phyloP scores from a whole-genome alignment of 2,113 vertebrate genomes.

The Siniperca chuatsi region DNA sequence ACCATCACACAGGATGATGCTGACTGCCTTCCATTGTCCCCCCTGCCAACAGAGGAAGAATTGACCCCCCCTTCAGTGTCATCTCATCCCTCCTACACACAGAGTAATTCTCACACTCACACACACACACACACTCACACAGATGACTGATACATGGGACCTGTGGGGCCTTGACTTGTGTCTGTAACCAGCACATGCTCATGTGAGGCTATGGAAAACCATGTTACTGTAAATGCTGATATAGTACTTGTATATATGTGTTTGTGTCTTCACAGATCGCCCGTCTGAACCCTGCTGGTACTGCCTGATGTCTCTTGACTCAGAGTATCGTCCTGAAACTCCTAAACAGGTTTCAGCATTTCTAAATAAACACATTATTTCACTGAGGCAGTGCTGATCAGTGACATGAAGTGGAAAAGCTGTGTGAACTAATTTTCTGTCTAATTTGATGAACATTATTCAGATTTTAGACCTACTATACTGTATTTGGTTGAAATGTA shows the following conservation, averaged over 20 bases:
- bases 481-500: no score
- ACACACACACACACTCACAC: neutral
- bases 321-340: constrained; percentile 60
- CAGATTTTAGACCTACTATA: neutral
- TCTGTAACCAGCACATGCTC: neutral
- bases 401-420: neutral
- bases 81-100: constrained; percentile 45
- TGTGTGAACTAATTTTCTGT: neutral
- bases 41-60: constrained; percentile 53
- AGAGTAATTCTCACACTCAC: constrained; percentile 47
- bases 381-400: neutral
- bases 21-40: constrained; percentile 39
- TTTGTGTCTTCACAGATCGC: constrained; percentile 46
- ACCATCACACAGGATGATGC: constrained; percentile 45
- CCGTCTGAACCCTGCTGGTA: constrained; percentile 82
- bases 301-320: constrained; percentile 79
- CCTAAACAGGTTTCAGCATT: constrained; percentile 59
- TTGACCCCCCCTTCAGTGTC: constrained; percentile 38
- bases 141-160: neutral
- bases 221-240: neutral
- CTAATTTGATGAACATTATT: neutral
- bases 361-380: neutral
- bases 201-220: neutral
- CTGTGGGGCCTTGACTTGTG: neutral
- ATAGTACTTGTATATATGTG: neutral